Evolutionary conservation across 2,888 invertebrate genomes (phyloP), one percentile per base, ranked within the genome.

Genomic region (Sinelater perroti): DNA sequence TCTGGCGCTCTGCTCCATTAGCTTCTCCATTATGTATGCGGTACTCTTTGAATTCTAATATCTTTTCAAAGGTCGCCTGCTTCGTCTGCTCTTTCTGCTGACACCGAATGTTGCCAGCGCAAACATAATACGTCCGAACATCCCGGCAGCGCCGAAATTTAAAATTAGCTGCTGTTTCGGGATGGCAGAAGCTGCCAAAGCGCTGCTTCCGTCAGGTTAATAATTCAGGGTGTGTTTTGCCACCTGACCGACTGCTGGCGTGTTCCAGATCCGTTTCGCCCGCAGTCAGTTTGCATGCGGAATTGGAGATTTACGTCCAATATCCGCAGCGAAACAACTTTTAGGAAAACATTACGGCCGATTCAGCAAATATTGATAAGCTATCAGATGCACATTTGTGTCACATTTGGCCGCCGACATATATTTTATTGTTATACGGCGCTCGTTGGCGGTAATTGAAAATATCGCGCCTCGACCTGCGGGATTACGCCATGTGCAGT

Each of bases 251-350:
- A 33, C 31, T 30, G 44, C 36, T 56, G 56, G 35, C n/a, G n/a
- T 53, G 44, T 50, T 21, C 20, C 31, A 49, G 47, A 61, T 61
- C 62, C n/a, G n/a, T 58, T 60, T 64, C 50, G 56, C 55, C 57
- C 24, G 57, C 61, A 63, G 60, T 60, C 61, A 63, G 56, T 65
- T 65, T 55, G 61, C 58, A 67, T 67, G 64, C 60, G 60, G 62
- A 63, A 66, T 64, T 62, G 53, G 45, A 62, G 65, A 67, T 68
- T 68, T 67, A 68, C 64, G 67, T 68, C 60, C 67, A 69, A 70
- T 69, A 69, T 70, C 69, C 69, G 69, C 52, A 67, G 49, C 62
- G 64, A 63, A 68, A 65, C 68, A 69, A 66, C 66, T 68, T 68
- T 67, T 66, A 66, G 65, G 63, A 59, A 61, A 62, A 61, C 49